Evolutionary conservation across 2,113 vertebrate species (phyloP).

Genomic region (Corythornis vintsioides): DNA sequence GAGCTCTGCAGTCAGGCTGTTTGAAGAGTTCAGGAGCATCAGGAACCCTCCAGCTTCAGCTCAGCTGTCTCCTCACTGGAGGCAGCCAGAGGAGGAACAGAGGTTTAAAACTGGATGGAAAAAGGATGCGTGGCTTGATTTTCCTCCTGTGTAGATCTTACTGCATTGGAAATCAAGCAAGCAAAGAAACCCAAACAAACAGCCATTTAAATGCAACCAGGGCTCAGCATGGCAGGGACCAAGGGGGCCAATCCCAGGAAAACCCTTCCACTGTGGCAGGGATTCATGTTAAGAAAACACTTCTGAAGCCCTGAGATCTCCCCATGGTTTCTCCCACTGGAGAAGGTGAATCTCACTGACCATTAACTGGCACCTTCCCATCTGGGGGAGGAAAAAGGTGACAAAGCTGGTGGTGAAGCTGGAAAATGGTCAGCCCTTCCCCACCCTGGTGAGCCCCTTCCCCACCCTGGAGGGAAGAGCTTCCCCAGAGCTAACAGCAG

Average conservation of each 20-base stretch:
- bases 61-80: not conserved
- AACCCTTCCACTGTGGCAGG: not conserved
- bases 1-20: not conserved
- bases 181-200: not conserved
- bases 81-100: not conserved
- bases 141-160: not conserved
- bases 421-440: not conserved
- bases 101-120: not conserved
- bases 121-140: not conserved
- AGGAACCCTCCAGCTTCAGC: not conserved
- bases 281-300: not conserved
- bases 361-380: not conserved
- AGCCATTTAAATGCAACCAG: not conserved
- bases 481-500: not conserved
- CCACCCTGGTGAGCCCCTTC: not conserved
- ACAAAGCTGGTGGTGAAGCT: not conserved
- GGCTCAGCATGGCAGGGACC: not conserved
- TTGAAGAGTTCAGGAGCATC: not conserved
- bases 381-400: not conserved
- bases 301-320: not conserved
- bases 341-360: not conserved
- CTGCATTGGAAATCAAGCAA: not conserved
- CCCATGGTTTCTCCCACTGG: accelerated
- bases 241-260: not conserved
- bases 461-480: not conserved